phyloP scores from a whole-genome alignment of 2,888 invertebrate genomes.

The Psylliodes chrysocephalus region DNA sequence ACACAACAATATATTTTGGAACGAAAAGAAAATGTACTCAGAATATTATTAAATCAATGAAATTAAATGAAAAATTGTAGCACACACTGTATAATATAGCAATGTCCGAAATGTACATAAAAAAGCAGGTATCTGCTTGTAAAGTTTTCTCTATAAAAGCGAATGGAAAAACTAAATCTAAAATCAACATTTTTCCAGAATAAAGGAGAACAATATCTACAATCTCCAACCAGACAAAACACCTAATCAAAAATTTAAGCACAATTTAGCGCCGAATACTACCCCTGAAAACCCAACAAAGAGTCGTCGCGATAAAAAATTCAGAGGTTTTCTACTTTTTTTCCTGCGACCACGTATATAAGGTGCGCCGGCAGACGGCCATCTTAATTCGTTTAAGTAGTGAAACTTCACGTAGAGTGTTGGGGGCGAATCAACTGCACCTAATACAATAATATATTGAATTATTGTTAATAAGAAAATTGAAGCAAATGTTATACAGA shows the following conservation, averaged over 20 bases:
- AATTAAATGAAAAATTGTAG: no score
- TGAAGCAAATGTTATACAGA: no score
- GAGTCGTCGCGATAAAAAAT: constrained; percentile 1
- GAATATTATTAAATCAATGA: no score
- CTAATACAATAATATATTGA: neutral
- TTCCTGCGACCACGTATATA: neutral
- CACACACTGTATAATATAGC: no score
- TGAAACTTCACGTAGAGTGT: neutral
- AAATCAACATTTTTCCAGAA: neutral
- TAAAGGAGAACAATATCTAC: neutral
- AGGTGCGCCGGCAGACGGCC: neutral
- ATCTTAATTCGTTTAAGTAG: constrained; percentile 18
- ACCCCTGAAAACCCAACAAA: neutral
- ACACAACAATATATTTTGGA: no score
- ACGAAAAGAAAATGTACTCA: no score
- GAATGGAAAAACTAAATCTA: no score
- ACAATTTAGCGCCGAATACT: constrained; percentile 10
- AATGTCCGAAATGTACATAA: no score
- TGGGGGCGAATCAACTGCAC: neutral
- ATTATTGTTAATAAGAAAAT: no score
- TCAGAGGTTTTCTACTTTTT: constrained; percentile 5
- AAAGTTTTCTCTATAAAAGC: no score
- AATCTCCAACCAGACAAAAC: neutral
- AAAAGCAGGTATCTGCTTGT: no score
- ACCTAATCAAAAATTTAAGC: constrained; percentile 15